phyloP scores from a whole-genome alignment of 2,888 invertebrate species.

The Seira musarum region DNA sequence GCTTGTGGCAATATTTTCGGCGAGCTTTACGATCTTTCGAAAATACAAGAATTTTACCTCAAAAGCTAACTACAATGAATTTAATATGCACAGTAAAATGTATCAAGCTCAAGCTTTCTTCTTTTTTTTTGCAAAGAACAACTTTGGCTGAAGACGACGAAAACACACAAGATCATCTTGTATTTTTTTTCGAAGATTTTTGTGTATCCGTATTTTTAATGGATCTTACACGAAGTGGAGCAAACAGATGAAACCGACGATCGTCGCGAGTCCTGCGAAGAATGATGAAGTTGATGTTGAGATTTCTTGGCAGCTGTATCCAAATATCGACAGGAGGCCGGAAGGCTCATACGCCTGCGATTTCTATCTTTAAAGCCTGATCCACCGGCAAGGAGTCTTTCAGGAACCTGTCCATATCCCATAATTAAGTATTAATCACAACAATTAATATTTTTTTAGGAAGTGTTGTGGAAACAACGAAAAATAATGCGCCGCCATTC shows the following conservation, averaged over 20 bases:
- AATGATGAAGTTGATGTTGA: constrained; percentile 55
- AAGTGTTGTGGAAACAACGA: not conserved
- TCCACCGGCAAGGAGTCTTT: constrained; percentile 70
- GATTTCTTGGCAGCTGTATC: constrained; percentile 69
- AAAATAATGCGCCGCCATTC: not conserved
- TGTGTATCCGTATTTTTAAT: not conserved
- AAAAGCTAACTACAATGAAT: too few species aligned
- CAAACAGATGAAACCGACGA: constrained; percentile 71
- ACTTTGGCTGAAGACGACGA: too few species aligned
- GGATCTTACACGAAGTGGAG: constrained; percentile 71
- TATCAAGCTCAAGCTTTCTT: too few species aligned
- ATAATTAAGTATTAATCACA: constrained; percentile 10
- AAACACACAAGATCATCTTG: too few species aligned
- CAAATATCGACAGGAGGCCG: constrained; percentile 71
- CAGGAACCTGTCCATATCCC: constrained; percentile 69
- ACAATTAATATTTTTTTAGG: not conserved
- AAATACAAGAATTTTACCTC: too few species aligned
- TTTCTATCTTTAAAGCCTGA: constrained; percentile 71
- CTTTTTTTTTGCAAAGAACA: too few species aligned
- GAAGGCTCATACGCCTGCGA: constrained; percentile 71
- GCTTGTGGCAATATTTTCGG: too few species aligned
- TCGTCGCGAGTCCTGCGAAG: constrained; percentile 70
- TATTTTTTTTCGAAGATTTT: too few species aligned
- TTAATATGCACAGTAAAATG: too few species aligned
- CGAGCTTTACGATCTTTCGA: too few species aligned